Evolutionary conservation across 2,888 invertebrate genomes (phyloP).

Genomic region (Lydus trimaculatus): DNA sequence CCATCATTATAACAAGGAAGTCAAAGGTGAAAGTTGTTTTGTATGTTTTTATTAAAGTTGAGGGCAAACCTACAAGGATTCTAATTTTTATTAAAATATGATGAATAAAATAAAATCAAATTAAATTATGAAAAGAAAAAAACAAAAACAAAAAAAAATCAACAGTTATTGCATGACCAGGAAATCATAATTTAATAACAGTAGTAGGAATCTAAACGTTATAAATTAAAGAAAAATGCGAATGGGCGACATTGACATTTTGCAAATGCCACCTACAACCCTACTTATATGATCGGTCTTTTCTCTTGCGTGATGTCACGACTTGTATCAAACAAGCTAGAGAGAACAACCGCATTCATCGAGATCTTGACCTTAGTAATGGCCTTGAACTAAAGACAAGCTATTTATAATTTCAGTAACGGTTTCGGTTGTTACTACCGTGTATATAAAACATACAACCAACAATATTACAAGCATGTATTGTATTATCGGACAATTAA

Average conservation of each 20-base stretch:
- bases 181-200: background rate
- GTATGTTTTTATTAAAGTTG: background rate
- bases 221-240: background rate
- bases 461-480: background rate
- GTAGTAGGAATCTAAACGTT: background rate
- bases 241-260: background rate
- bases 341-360: background rate
- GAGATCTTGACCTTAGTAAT: background rate
- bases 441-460: background rate
- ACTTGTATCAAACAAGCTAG: background rate
- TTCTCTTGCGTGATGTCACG: background rate
- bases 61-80: background rate
- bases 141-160: background rate
- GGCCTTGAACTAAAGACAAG: background rate
- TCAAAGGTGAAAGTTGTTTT: background rate
- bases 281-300: background rate
- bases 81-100: background rate
- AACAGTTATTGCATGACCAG: background rate
- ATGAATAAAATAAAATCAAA: background rate
- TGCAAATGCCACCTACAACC: background rate
- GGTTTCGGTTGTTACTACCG: slow-evolving; percentile 6
- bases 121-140: too few relatives aligned
- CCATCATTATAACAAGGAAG: background rate
- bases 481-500: too few relatives aligned
- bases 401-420: slow-evolving; percentile 7